phyloP scores from a whole-genome alignment of 2,888 invertebrate genomes.

The Cistogaster globosa region DNA sequence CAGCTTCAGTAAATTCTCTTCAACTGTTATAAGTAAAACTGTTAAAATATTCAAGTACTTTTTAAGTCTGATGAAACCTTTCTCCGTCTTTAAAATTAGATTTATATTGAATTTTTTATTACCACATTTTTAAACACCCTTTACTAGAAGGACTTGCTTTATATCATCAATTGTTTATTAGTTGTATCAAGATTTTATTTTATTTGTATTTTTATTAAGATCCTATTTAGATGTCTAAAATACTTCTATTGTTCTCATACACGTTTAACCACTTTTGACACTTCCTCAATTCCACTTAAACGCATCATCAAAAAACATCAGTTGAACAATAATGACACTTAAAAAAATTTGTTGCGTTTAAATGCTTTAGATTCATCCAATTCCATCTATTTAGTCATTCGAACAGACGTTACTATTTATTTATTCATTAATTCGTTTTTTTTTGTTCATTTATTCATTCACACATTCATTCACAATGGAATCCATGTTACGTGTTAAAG shows the following conservation, averaged over 20 bases:
- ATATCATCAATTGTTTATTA: conserved; percentile 1
- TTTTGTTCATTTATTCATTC: conserved; percentile 20
- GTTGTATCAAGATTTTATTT: not conserved
- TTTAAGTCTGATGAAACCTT: too few species aligned
- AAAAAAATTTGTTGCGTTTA: conserved; percentile 57
- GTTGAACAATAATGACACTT: conserved; percentile 58
- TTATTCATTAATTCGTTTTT: conserved; percentile 46
- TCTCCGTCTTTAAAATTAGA: too few species aligned
- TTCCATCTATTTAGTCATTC: conserved; percentile 36
- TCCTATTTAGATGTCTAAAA: not conserved
- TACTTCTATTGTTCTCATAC: conserved; percentile 60
- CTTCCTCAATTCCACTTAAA: conserved; percentile 53
- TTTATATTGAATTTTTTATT: too few species aligned
- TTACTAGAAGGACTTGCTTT: not conserved
- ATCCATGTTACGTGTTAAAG: conserved; percentile 68
- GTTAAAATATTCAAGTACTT: too few species aligned
- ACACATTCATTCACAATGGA: conserved; percentile 14
- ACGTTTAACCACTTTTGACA: conserved; percentile 69
- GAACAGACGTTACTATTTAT: conserved; percentile 67
- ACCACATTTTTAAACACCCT: conserved; percentile 17
- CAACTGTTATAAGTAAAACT: too few species aligned
- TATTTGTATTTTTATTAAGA: not conserved
- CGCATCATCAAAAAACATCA: conserved; percentile 52
- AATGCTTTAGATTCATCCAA: not conserved
- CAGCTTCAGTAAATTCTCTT: too few species aligned